Conservation (phyloP, 1,140 invertebrate genomes). For the Drosophila takahashii region DNA sequence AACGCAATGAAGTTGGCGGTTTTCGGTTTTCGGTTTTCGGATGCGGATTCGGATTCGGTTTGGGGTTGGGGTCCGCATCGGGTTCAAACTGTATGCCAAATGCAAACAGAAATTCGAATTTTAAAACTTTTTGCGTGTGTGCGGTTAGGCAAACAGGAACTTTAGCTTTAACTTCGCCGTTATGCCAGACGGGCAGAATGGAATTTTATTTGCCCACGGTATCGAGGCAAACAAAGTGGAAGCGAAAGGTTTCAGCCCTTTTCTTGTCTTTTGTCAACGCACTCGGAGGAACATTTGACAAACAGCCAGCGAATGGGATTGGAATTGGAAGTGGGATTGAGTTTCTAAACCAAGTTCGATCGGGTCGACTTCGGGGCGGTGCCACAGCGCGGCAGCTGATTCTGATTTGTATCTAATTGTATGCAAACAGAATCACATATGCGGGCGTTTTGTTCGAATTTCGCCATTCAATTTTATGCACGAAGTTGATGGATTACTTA, state of each 20-base stretch:
- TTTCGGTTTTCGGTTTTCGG: conserved; percentile 39
- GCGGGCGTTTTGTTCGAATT: conserved; percentile 75
- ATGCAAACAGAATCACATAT: conserved; percentile 73
- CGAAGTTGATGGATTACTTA: conserved; percentile 79
- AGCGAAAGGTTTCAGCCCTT: conserved; percentile 54
- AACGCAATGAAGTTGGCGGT: conserved; percentile 69
- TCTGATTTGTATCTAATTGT: conserved; percentile 82
- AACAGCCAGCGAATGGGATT: conserved; percentile 54
- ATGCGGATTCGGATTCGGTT: conserved; percentile 10
- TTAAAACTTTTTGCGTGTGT: conserved; percentile 66
- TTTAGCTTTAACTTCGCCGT: conserved; percentile 53
- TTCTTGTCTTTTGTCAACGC: conserved; percentile 73
- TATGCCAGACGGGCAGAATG: conserved; percentile 35
- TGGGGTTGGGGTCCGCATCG: conserved; percentile 49
- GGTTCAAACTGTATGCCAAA: conserved; percentile 74
- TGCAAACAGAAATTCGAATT: conserved; percentile 76
- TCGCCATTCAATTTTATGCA: conserved; percentile 72
- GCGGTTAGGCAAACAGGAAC: conserved; percentile 61
- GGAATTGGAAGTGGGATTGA: conserved; percentile 7
- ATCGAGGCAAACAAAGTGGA: conserved; percentile 23
- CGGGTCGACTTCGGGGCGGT: conserved; percentile 4
- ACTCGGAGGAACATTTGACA: conserved; percentile 59
- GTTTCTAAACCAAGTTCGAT: conserved; percentile 2
- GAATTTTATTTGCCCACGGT: conserved; percentile 50
- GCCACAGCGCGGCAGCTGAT: conserved; percentile 58